Evolutionary conservation across 2,797 vertebrate genomes (phyloP).

Genomic region (Pseudopleuronectes americanus): DNA sequence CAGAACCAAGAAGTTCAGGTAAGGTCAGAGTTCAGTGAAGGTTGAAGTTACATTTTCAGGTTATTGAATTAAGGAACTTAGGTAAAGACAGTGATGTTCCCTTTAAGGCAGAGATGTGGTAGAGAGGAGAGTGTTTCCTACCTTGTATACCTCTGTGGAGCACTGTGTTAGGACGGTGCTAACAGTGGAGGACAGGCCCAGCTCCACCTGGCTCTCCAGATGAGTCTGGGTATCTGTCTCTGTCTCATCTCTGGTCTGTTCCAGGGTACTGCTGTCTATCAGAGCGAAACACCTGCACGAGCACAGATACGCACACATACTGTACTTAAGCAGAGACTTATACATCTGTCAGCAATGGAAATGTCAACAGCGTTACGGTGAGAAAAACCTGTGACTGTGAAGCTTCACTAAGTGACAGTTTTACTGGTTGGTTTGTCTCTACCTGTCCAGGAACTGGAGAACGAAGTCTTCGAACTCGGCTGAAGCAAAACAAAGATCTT

Average conservation of each 20-base stretch:
- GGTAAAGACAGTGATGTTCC: no score
- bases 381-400: conserved; percentile 36
- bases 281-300: conserved; percentile 92
- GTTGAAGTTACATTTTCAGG: no score
- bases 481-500: conserved; percentile 94
- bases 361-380: conserved; percentile 40
- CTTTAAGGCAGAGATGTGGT: background rate
- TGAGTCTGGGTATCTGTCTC: conserved; percentile 99
- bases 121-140: conserved; percentile 57
- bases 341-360: conserved; percentile 47
- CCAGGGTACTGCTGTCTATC: conserved; percentile 96
- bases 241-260: conserved; percentile 96
- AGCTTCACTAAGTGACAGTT: conserved; percentile 58
- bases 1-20: no score
- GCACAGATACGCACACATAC: conserved; percentile 21
- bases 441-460: conserved; percentile 98
- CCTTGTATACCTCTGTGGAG: conserved; percentile 95
- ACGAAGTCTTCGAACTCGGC: conserved; percentile 98
- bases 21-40: no score
- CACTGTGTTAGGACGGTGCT: conserved; percentile 97
- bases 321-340: conserved; percentile 21
- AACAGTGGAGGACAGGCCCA: conserved; percentile 95
- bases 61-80: no score
- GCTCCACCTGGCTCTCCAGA: conserved; percentile 94
- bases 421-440: conserved; percentile 62